Evolutionary conservation across 2,797 vertebrate genomes (phyloP), one percentile per base, ranked within the genome.

Genomic region (Vespertilio murinus): DNA sequence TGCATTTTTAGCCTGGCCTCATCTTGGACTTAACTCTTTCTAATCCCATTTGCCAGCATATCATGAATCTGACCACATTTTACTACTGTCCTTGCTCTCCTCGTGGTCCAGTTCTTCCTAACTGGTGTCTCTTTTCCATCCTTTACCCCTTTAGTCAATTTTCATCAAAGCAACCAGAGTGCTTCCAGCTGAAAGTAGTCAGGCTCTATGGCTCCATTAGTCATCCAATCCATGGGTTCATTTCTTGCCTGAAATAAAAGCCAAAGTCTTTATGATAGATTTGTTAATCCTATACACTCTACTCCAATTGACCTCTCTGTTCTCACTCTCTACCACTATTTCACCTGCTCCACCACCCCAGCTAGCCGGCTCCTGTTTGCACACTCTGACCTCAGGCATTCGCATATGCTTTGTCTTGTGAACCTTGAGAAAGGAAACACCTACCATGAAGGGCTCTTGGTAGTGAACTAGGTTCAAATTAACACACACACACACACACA

Each of bases 191-290:
- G 42, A 33, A 22, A 5, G 47, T 35, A 38, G 2, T 61, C 10
- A 47, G 14, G 9, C 2, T 18, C 18, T 16, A 7, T 5, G 8
- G 8, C 12, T 35, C 16, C 25, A 8, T 10, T 4, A 9, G 11
- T 4, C 30, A 13, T 10, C 3, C 8, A 0, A 0, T 18, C 49
- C 6, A 5, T 23, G 28, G 7, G 18, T n/a, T 16, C 6, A 3
- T 42, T 54, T 69, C 33, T 67, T 30, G 23, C 5, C 42, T 30
- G 45, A 3, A 28, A 3, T 13, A 49, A 70, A 85, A 90, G 47
- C 45, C 40, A 20, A 20, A 28, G 22, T 14, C 35, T 33, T 45
- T 73, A 5, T 10, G 11, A 9, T 38, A n/a, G 56, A 73, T 17
- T 69, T 30, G 1, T 4, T 30, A 8, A 16, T 14, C 10, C 3